Percentiles rank a stretch among this genome's conserved stretches.
Conservation (phyloP, 2,797 vertebrate genomes). For the Peromyscus melanophrys region DNA sequence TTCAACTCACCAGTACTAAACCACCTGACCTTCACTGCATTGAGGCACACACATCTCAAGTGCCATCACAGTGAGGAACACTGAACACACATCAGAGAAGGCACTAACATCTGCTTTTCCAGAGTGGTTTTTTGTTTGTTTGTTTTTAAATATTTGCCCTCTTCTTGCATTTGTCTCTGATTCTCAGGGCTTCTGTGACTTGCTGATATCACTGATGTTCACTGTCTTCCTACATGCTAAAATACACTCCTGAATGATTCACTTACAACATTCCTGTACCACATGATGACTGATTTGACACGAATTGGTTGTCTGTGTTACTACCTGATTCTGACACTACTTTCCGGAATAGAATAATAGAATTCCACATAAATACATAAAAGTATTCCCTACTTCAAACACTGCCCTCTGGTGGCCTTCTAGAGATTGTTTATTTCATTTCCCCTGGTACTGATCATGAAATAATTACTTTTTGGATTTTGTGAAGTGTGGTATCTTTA, state of each 20-base stretch:
- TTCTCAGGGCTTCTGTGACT: not conserved
- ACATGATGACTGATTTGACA: not conserved
- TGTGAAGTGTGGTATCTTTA: not conserved
- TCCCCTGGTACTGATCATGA: not conserved
- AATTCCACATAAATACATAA: fast-evolving
- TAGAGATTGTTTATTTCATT: not conserved
- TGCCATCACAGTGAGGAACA: not conserved
- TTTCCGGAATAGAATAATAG: not conserved
- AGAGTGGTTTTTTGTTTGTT: not conserved
- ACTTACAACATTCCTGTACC: no score
- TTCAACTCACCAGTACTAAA: fast-evolving
- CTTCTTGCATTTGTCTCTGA: not conserved
- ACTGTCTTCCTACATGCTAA: not conserved
- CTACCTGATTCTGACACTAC: fast-evolving
- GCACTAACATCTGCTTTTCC: fast-evolving
- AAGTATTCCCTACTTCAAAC: not conserved
- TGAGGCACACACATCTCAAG: fast-evolving
- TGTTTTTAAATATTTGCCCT: not conserved
- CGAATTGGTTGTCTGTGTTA: not conserved
- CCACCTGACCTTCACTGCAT: not conserved
- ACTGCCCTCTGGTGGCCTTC: not conserved
- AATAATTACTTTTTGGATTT: not conserved
- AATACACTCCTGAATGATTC: not conserved
- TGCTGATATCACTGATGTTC: not conserved
- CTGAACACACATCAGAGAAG: not conserved